Conservation (phyloP, 2,113 vertebrate species). For the Labeo catla region DNA sequence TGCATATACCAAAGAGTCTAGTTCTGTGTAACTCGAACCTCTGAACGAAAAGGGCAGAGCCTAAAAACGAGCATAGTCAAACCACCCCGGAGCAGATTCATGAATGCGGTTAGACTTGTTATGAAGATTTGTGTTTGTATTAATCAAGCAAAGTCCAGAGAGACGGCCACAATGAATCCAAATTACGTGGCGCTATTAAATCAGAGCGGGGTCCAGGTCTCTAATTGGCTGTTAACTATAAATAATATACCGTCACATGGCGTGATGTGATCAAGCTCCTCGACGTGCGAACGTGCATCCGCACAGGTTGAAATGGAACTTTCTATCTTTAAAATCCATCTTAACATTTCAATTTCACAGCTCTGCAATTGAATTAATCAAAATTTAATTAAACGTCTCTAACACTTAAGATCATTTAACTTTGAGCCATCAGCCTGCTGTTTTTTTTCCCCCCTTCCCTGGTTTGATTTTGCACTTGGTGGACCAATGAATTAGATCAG, state of each 20-base stretch:
- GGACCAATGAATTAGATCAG: conserved; percentile 65
- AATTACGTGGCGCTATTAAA: conserved; percentile 66
- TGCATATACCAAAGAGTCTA: conserved; percentile 90
- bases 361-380: conserved; percentile 58
- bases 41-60: conserved; percentile 56
- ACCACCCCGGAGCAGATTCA: conserved; percentile 1
- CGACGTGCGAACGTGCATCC: conserved; percentile 53
- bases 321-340: conserved; percentile 50
- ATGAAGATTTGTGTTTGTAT: conserved; percentile 28
- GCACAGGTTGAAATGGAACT: conserved; percentile 14
- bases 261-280: conserved; percentile 45
- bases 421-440: conserved; percentile 53
- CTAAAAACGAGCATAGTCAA: conserved; percentile 44
- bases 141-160: conserved; percentile 21
- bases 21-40: conserved; percentile 70
- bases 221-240: conserved; percentile 66
- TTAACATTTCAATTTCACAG: conserved; percentile 58
- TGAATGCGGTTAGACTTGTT: not conserved
- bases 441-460: conserved; percentile 2
- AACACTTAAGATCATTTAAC: conserved; percentile 56
- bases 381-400: conserved; percentile 62
- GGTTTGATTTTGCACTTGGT: conserved; percentile 67
- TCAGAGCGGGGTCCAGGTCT: conserved; percentile 49
- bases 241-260: conserved; percentile 58
- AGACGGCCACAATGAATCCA: conserved; percentile 57